Evolutionary conservation across 2,888 invertebrate genomes (phyloP), one percentile per base, ranked within the genome.

Genomic region (Ophion costatus): DNA sequence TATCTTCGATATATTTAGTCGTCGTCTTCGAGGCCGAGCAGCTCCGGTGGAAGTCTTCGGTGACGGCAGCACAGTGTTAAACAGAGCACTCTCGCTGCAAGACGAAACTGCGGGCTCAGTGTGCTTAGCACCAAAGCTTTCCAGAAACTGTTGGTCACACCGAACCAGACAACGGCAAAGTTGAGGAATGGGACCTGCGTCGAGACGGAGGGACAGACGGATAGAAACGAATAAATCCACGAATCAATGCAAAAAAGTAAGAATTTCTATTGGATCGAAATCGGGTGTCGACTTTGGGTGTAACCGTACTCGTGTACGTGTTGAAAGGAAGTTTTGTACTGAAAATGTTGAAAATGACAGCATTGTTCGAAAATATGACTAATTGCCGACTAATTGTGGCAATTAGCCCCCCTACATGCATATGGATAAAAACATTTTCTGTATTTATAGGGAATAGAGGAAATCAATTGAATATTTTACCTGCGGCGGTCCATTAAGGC

Each of bases 151-250:
- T 99, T 99, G 89, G 98, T 95, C 90, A 99, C 96, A 70, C 98
- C 99, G 90, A 99, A 95, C 99, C 99, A 99, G 78, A 98, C 97
- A 88, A 98, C 96, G 87, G 97, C 97, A 93, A 98, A 99, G 94
- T 98, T 98, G 88, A 98, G 94, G 95, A 97, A 96, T 90, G 98
- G 97, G 91, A 97, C 95, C 94, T 97, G 95, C 63, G 94, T 89
- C 74, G 88, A 78, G 63, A 82, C 17, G 70, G 22, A 38, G 22
- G 10, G 9, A 29, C 45, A 69, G 29, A 61, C 14, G 22, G 24
- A 51, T 45, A 17, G 1, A 17, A 29, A 63, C n/a, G 45, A 70
- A 64, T 38, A 45, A 17, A 69, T 22, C 24, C 73, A 29, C 3
- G 24, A 51, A 56, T 70, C 57, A 51, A 51, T 29, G 14, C 20